A percentile compares a stretch with the other conserved stretches of the same genome.
Evolutionary conservation across 2,888 invertebrate genomes (phyloP).

Genomic region (Drosophila aldrichi): DNA sequence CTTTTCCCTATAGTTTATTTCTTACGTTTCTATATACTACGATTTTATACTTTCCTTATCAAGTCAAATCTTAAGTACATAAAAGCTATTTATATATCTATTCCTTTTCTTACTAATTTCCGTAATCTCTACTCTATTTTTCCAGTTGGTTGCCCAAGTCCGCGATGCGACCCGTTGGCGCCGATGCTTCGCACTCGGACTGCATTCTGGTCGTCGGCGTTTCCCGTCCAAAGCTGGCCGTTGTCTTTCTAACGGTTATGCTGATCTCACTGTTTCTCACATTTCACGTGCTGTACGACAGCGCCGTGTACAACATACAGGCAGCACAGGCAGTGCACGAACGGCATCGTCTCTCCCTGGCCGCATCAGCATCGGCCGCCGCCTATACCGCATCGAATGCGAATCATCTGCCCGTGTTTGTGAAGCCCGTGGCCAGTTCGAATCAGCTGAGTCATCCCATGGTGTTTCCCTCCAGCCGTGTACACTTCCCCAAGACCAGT

Average conservation of each 20-base stretch:
- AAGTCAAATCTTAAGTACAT: too few relatives aligned
- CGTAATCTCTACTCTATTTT: constrained; percentile 1
- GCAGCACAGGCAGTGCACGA: constrained; percentile 88
- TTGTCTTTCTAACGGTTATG: constrained; percentile 91
- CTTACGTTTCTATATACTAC: background rate
- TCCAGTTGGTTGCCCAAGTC: constrained; percentile 93
- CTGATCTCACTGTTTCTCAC: constrained; percentile 93
- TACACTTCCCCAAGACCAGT: constrained; percentile 88
- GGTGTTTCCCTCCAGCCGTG: constrained; percentile 85
- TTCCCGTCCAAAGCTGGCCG: constrained; percentile 93
- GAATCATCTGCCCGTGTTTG: constrained; percentile 82
- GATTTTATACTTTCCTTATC: background rate
- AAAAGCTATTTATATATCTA: background rate
- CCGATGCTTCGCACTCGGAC: constrained; percentile 90
- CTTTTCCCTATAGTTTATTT: background rate
- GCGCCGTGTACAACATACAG: constrained; percentile 92
- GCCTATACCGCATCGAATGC: constrained; percentile 22
- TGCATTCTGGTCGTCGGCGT: constrained; percentile 94
- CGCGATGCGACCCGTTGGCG: constrained; percentile 93
- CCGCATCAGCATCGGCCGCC: constrained; percentile 59
- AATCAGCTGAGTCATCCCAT: constrained; percentile 85
- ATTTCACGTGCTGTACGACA: constrained; percentile 94
- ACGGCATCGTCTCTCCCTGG: constrained; percentile 85
- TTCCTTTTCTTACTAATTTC: background rate
- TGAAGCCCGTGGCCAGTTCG: constrained; percentile 74